Evolutionary conservation across 2,888 invertebrate species (phyloP).

Genomic region (Lutraria lutraria): DNA sequence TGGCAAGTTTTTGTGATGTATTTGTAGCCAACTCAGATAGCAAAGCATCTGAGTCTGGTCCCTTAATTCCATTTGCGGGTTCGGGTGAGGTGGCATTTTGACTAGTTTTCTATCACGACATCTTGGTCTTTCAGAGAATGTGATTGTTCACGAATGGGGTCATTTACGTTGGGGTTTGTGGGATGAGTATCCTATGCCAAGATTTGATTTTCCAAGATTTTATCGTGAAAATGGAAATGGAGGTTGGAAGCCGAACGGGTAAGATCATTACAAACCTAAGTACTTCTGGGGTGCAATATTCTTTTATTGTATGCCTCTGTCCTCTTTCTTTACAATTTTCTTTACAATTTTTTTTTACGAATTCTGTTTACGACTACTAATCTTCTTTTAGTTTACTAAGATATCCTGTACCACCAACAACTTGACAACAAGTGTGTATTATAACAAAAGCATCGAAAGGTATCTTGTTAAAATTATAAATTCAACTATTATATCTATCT

Average conservation of each 20-base stretch:
- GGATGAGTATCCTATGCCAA: slow-evolving; percentile 88
- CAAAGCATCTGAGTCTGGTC: background rate
- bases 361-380: too few relatives aligned
- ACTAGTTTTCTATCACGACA: background rate
- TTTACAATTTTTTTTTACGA: too few relatives aligned
- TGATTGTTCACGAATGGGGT: slow-evolving; percentile 90
- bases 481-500: too few relatives aligned
- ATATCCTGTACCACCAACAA: too few relatives aligned
- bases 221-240: background rate
- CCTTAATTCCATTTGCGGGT: background rate
- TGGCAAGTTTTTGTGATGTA: too few relatives aligned
- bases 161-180: slow-evolving; percentile 91
- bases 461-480: too few relatives aligned
- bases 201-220: background rate
- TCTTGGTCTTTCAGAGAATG: slow-evolving; percentile 70
- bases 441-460: too few relatives aligned
- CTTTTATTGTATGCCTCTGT: too few relatives aligned
- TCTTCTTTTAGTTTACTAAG: too few relatives aligned
- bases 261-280: background rate
- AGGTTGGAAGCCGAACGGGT: background rate
- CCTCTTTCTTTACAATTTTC: too few relatives aligned
- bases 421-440: too few relatives aligned
- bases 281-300: too few relatives aligned
- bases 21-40: background rate
- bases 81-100: background rate